These are phyloP conservation scores for Agrochola macilenta DNA, from an alignment of 2,888 invertebrate genomes.

Conservation along the genomic window DNA sequence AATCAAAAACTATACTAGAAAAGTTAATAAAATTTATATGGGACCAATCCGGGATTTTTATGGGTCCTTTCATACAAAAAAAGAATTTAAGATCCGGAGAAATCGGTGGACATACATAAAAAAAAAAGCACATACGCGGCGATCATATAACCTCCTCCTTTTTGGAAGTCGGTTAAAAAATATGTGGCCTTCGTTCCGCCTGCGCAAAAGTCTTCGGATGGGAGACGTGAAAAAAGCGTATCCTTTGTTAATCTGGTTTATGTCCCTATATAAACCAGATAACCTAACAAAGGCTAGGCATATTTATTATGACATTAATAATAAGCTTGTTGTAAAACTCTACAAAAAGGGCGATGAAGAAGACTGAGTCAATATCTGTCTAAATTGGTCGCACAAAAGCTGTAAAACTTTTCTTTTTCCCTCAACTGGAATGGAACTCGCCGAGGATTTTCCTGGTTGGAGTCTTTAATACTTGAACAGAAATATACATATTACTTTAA, in stretches of 20 bases:
- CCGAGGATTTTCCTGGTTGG: neutral
- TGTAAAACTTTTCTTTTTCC: neutral
- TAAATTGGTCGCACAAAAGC: slow-evolving; percentile 1
- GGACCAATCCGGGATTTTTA: no score
- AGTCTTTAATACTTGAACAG: neutral
- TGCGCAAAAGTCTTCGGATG: slow-evolving; percentile 41
- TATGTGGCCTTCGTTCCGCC: slow-evolving; percentile 6
- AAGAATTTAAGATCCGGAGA: no score
- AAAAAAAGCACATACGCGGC: no score
- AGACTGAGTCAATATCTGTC: slow-evolving; percentile 5
- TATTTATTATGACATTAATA: slow-evolving; percentile 30
- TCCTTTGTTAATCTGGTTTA: slow-evolving; percentile 48
- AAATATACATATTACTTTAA: neutral
- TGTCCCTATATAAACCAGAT: slow-evolving; percentile 27
- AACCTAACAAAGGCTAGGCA: slow-evolving; percentile 22
- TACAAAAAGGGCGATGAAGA: slow-evolving; percentile 10
- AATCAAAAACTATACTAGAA: no score
- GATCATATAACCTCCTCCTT: no score
- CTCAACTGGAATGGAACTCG: neutral
- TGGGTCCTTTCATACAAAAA: no score
- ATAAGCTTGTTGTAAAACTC: slow-evolving; percentile 21
- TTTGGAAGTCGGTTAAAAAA: no score
- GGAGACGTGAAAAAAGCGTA: slow-evolving; percentile 34
- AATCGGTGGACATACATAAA: no score
- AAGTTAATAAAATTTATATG: no score